These are phyloP conservation scores for Alectura lathami DNA, from an alignment of 2,113 vertebrate species.

Conservation along the genomic window DNA sequence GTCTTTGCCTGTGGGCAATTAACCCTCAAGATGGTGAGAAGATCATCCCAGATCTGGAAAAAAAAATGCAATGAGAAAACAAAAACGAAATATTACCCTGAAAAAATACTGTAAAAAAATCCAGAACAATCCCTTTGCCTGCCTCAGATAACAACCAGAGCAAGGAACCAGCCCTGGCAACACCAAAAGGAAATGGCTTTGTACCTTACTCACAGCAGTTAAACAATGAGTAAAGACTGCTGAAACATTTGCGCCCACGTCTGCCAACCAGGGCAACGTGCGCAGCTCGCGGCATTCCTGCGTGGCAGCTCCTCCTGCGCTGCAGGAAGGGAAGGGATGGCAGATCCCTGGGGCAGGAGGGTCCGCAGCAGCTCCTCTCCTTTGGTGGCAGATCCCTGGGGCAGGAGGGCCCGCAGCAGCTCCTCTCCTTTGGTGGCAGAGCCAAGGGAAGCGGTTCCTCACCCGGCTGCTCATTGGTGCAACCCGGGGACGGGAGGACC, in stretches of 20 bases:
- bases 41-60: not conserved
- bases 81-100: not conserved
- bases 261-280: not conserved
- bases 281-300: rapidly evolving
- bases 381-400: no score
- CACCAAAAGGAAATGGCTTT: not conserved
- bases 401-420: no score
- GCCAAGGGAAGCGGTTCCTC: not conserved
- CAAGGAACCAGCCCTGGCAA: not conserved
- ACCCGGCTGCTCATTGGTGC: no score
- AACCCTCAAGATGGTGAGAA: not conserved
- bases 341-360: no score
- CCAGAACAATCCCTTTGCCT: not conserved
- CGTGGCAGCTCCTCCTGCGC: rapidly evolving
- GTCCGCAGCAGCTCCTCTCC: no score
- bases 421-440: not conserved
- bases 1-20: not conserved
- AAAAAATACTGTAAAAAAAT: not conserved
- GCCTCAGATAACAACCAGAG: not conserved
- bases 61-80: not conserved
- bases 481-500: not conserved
- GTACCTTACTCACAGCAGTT: not conserved
- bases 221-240: not conserved
- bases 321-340: no score
- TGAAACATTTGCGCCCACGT: rapidly evolving